phyloP scores from a whole-genome alignment of 2,797 vertebrate genomes.

The Carcharodon carcharias region DNA sequence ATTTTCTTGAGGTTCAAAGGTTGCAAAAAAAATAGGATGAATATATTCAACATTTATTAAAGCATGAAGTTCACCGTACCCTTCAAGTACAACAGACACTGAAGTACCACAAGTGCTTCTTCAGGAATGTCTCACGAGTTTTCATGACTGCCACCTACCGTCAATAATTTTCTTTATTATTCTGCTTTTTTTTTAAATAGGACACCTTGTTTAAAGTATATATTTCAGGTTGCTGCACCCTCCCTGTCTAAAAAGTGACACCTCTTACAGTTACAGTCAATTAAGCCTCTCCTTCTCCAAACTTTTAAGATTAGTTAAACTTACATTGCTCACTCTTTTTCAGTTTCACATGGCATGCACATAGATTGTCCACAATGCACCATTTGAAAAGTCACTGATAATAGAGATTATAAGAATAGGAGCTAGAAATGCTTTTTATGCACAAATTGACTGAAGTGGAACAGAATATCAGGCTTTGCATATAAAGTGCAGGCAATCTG shows the following conservation, averaged over 20 bases:
- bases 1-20: conserved; percentile 53
- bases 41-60: conserved; percentile 52
- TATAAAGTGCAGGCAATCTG: not conserved
- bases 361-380: no score
- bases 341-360: not conserved
- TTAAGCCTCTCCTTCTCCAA: not conserved
- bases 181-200: not conserved
- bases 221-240: not conserved
- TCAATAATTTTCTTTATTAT: not conserved
- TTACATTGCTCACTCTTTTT: not conserved
- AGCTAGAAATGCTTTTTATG: not conserved
- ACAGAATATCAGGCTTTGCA: not conserved
- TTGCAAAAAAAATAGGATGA: conserved; percentile 44
- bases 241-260: not conserved
- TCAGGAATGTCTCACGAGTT: conserved; percentile 36
- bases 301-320: not conserved
- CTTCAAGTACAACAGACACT: conserved; percentile 53
- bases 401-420: no score
- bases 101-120: conserved; percentile 56
- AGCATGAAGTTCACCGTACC: conserved; percentile 54
- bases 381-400: no score
- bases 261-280: not conserved
- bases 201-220: not conserved
- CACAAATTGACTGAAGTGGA: not conserved
- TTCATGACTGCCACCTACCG: not conserved